phyloP scores from a whole-genome alignment of 1,140 invertebrate genomes.

The Hyles euphorbiae region DNA sequence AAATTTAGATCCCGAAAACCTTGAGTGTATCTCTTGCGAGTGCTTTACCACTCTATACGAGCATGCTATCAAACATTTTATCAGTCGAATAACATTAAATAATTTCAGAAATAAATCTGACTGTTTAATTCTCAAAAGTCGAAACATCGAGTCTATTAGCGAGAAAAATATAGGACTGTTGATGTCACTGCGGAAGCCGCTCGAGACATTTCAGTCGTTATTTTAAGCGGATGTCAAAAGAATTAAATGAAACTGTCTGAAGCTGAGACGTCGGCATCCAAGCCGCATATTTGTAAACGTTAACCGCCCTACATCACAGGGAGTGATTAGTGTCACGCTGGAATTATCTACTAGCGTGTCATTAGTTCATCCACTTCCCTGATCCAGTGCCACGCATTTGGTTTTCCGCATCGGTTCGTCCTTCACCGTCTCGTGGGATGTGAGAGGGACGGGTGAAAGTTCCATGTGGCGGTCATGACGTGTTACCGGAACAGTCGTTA shows the following conservation, averaged over 20 bases:
- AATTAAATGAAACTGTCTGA: conserved; percentile 27
- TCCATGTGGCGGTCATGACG: conserved; percentile 23
- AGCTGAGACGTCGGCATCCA: conserved; percentile 32
- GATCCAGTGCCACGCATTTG: conserved; percentile 12
- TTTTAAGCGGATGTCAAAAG: conserved; percentile 28
- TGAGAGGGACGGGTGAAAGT: conserved; percentile 20
- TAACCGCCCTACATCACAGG: conserved; percentile 32
- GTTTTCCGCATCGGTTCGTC: conserved; percentile 5
- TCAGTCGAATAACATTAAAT: no score
- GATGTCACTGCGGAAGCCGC: background rate
- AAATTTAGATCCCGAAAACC: no score
- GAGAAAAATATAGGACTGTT: no score
- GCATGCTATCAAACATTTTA: no score
- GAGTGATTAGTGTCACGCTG: conserved; percentile 53
- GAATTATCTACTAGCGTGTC: conserved; percentile 49
- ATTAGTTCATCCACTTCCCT: conserved; percentile 52
- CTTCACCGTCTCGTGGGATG: conserved; percentile 16
- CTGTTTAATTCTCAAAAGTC: no score
- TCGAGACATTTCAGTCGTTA: conserved; percentile 9
- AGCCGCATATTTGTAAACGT: conserved; percentile 36
- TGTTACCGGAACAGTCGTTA: conserved; percentile 41
- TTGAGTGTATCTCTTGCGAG: no score
- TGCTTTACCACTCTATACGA: no score
- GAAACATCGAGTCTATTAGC: no score
- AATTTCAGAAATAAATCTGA: no score